phyloP scores from a whole-genome alignment of 2,888 invertebrate species.

The Torymus tubicola region DNA sequence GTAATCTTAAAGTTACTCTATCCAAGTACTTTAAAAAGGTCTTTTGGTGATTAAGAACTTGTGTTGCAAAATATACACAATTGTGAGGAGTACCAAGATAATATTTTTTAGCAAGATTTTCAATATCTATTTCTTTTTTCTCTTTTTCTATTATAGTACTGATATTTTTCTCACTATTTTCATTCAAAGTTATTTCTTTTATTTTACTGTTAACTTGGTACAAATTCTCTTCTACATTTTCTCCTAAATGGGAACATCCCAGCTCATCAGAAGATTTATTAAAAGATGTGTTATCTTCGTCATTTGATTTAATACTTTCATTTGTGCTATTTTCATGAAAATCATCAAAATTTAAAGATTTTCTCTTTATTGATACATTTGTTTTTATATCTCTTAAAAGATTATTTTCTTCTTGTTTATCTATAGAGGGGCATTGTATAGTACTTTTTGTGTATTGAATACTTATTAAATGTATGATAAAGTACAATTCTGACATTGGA shows the following conservation, averaged over 20 bases:
- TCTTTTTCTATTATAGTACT: background rate
- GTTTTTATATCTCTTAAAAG: constrained; percentile 15
- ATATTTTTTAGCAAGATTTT: constrained; percentile 37
- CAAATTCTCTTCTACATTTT: constrained; percentile 28
- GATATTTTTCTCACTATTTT: constrained; percentile 15
- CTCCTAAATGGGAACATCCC: constrained; percentile 26
- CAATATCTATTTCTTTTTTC: constrained; percentile 33
- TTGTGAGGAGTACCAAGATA: constrained; percentile 78
- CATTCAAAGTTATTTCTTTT: constrained; percentile 17
- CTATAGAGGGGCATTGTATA: background rate
- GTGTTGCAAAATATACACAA: constrained; percentile 86
- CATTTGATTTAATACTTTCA: constrained; percentile 12
- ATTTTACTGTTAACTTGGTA: constrained; percentile 38
- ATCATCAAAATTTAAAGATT: constrained; percentile 50
- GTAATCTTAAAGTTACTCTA: constrained; percentile 81
- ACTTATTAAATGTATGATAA: constrained; percentile 82
- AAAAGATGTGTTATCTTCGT: constrained; percentile 6
- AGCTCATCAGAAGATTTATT: constrained; percentile 21
- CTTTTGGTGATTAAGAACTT: constrained; percentile 81
- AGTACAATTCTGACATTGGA: constrained; percentile 83
- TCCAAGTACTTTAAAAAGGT: constrained; percentile 81
- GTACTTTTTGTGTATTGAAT: constrained; percentile 72
- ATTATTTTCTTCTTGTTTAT: constrained; percentile 3
- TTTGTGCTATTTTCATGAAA: constrained; percentile 1
- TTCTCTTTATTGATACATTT: constrained; percentile 37